Evolutionary conservation across 2,797 vertebrate genomes (phyloP).

Genomic region (Emys orbicularis): DNA sequence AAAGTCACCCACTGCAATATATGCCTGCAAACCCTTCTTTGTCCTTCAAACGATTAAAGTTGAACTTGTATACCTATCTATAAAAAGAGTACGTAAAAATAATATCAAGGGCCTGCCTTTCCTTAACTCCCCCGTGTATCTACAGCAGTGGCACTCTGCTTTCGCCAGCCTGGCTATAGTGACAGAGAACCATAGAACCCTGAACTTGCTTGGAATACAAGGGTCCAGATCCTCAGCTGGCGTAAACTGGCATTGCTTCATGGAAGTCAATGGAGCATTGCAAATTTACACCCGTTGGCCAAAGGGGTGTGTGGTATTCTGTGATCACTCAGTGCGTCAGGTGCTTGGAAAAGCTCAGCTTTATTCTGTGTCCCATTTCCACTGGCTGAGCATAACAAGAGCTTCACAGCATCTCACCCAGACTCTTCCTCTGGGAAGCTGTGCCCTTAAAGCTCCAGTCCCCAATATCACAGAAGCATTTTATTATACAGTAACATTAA

Average conservation of each 20-base stretch:
- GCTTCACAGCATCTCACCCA: not conserved
- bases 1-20: not conserved
- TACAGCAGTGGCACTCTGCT: not conserved
- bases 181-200: not conserved
- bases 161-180: too few relatives aligned
- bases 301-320: not conserved
- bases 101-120: not conserved
- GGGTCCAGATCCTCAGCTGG: not conserved
- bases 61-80: not conserved
- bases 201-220: not conserved
- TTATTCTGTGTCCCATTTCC: not conserved
- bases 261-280: not conserved
- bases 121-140: not conserved
- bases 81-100: not conserved
- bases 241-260: not conserved
- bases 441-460: not conserved
- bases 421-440: not conserved
- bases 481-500: not conserved
- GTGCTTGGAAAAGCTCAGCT: not conserved
- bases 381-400: not conserved
- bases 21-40: not conserved
- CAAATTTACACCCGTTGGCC: not conserved
- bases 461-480: not conserved
- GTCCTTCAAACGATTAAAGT: not conserved
- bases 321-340: not conserved